phyloP scores from a whole-genome alignment of 2,113 vertebrate species.

The Myodes glareolus region DNA sequence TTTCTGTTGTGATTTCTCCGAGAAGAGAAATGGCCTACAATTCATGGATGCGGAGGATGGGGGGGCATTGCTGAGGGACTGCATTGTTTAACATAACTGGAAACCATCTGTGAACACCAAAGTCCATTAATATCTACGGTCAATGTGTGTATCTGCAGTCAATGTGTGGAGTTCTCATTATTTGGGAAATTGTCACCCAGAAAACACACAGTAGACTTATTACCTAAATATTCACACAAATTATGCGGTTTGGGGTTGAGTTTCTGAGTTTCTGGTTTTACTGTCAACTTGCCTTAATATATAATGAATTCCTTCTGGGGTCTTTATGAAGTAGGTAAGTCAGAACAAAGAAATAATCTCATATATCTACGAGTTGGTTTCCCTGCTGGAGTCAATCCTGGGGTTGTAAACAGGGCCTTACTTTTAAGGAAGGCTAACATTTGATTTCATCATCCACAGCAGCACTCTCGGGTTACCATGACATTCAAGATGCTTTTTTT shows the following conservation, averaged over 20 bases:
- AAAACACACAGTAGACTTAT: background rate
- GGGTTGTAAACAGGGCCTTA: conserved; percentile 31
- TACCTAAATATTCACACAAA: background rate
- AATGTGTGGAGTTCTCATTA: background rate
- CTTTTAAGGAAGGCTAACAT: background rate
- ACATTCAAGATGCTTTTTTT: background rate
- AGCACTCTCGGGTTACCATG: background rate
- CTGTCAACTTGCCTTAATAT: background rate
- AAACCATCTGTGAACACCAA: background rate
- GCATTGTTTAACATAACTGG: background rate
- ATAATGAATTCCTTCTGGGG: background rate
- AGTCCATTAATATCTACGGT: background rate
- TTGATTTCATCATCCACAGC: conserved; percentile 31
- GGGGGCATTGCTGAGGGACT: background rate
- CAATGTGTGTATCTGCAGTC: background rate
- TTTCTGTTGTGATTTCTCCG: background rate
- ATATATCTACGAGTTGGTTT: background rate
- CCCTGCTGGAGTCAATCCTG: conserved; percentile 1
- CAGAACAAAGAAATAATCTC: background rate
- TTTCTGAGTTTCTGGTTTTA: background rate
- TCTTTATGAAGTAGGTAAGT: background rate
- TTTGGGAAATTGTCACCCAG: background rate
- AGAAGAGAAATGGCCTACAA: background rate
- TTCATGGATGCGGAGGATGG: background rate
- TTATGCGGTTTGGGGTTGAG: background rate